phyloP scores from a whole-genome alignment of 2,113 vertebrate species.

The Abramis brama region DNA sequence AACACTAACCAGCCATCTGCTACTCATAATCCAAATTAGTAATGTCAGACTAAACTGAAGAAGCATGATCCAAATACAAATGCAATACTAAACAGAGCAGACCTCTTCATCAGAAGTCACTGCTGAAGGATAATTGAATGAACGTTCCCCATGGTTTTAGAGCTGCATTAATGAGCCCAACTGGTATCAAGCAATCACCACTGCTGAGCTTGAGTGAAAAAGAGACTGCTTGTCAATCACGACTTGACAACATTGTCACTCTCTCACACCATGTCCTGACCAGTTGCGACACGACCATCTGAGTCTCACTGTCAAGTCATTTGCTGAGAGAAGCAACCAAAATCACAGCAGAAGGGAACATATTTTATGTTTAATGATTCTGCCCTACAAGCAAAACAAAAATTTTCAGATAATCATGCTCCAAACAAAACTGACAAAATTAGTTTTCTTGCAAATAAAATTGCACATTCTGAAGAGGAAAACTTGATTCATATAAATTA shows the following conservation, averaged over 20 bases:
- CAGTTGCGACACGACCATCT: slow-evolving; percentile 8
- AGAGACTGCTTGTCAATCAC: not conserved
- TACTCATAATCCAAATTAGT: slow-evolving; percentile 1
- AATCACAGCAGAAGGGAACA: not conserved
- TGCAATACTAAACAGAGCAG: not conserved
- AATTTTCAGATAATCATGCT: not conserved
- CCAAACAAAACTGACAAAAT: not conserved
- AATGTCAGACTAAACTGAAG: not conserved
- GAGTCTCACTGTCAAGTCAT: not conserved
- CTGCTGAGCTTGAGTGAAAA: not conserved
- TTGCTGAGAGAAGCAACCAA: not conserved
- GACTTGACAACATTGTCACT: slow-evolving; percentile 34
- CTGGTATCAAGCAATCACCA: slow-evolving; percentile 16
- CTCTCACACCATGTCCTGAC: not conserved
- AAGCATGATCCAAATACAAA: not conserved
- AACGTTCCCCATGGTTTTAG: not conserved
- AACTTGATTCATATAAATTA: not conserved
- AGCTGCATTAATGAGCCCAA: slow-evolving; percentile 44
- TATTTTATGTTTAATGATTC: not conserved
- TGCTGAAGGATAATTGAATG: not conserved
- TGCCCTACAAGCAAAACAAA: not conserved
- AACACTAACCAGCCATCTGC: slow-evolving; percentile 26
- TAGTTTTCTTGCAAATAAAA: not conserved
- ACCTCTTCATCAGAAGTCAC: slow-evolving; percentile 1
- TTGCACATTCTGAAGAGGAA: not conserved